Evolutionary conservation across 2,797 vertebrate species (phyloP).

Genomic region (Crax fasciolata): DNA sequence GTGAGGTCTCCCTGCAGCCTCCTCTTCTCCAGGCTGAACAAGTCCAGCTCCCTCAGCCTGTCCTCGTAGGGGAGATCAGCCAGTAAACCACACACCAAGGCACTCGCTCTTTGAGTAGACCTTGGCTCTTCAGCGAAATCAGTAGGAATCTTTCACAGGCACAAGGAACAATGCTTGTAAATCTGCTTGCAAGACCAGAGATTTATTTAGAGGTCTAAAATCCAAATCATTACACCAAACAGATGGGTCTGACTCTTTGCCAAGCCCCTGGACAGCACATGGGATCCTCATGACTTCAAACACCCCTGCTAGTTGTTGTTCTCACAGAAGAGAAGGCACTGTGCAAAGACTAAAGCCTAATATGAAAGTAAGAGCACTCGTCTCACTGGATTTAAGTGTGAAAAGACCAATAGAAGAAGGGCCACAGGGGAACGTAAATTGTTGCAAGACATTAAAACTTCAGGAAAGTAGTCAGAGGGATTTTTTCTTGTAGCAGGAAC

Average conservation of each 20-base stretch:
- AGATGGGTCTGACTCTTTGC: neutral
- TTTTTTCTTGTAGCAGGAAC: neutral
- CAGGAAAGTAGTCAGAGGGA: neutral
- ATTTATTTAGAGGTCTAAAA: neutral
- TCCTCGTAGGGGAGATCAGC: neutral
- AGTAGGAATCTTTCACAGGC: neutral
- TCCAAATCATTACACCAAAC: neutral
- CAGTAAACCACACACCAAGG: neutral
- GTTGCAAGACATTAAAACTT: neutral
- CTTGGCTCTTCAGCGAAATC: neutral
- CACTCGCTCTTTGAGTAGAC: neutral
- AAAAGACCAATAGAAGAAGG: neutral
- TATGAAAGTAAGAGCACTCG: neutral
- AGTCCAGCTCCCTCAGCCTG: too few relatives aligned
- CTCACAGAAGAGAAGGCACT: neutral
- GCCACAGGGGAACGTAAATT: accelerated
- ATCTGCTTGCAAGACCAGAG: neutral
- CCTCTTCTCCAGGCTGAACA: too few relatives aligned
- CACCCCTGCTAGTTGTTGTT: neutral
- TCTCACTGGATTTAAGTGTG: neutral
- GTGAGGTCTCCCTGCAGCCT: too few relatives aligned
- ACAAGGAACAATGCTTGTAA: too few relatives aligned
- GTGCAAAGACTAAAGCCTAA: neutral
- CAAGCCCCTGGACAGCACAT: neutral
- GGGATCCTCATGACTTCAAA: neutral